Conservation (phyloP, 2,888 invertebrate species). For the Oligia latruncula region DNA sequence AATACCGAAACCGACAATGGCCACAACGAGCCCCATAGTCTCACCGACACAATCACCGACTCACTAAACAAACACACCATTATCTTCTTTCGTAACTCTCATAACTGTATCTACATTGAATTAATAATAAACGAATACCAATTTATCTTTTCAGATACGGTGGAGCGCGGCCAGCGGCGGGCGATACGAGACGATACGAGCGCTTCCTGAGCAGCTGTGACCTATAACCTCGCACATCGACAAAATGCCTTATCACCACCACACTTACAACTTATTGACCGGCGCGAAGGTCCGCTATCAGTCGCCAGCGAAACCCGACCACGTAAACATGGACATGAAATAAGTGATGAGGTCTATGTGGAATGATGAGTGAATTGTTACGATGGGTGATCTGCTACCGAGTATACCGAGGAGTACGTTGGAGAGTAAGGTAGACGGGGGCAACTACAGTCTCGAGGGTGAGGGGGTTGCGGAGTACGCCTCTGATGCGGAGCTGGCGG, state of each 20-base stretch:
- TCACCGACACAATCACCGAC: slow-evolving; percentile 43
- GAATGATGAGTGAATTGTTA: slow-evolving; percentile 82
- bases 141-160: slow-evolving; percentile 82
- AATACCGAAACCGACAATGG: slow-evolving; percentile 37
- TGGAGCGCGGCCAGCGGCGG: slow-evolving; percentile 70
- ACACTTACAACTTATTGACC: slow-evolving; percentile 75
- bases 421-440: slow-evolving; percentile 82
- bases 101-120: slow-evolving; percentile 66
- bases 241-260: slow-evolving; percentile 85
- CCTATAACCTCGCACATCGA: slow-evolving; percentile 80
- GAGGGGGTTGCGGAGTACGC: slow-evolving; percentile 79
- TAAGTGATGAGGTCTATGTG: slow-evolving; percentile 67
- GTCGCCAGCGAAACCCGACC: slow-evolving; percentile 75
- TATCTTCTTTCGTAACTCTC: slow-evolving; percentile 60
- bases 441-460: slow-evolving; percentile 78
- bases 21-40: slow-evolving; percentile 43
- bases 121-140: slow-evolving; percentile 72
- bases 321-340: slow-evolving; percentile 73
- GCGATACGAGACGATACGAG: slow-evolving; percentile 79
- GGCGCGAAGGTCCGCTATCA: slow-evolving; percentile 75
- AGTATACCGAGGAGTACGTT: slow-evolving; percentile 87
- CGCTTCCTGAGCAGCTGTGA: slow-evolving; percentile 88
- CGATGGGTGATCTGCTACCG: slow-evolving; percentile 88
- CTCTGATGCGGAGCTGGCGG: slow-evolving; percentile 84
- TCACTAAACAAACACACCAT: slow-evolving; percentile 57